phyloP scores from a whole-genome alignment of 2,113 vertebrate species.

The Festucalex cinctus region DNA sequence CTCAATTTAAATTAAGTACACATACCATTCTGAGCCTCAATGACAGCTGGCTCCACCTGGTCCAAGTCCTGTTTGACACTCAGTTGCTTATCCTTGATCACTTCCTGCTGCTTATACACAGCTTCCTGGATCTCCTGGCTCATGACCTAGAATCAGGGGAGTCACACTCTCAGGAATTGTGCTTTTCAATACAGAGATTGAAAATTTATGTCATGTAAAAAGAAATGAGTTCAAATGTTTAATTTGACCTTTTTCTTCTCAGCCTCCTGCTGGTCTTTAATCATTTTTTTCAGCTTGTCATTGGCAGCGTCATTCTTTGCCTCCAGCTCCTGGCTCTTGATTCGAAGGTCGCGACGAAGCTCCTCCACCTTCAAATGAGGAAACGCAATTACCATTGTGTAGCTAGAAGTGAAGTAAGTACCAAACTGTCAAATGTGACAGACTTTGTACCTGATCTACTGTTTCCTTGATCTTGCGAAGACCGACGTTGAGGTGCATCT shows the following conservation, averaged over 20 bases:
- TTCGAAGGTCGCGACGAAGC: conserved; percentile 88
- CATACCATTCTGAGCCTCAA: conserved; percentile 96
- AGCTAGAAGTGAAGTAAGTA: not conserved
- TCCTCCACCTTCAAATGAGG: conserved; percentile 84
- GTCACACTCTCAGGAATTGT: not conserved
- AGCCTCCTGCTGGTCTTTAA: conserved; percentile 97
- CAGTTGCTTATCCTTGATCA: conserved; percentile 96
- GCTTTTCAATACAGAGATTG: not conserved
- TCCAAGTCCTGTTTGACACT: conserved; percentile 92
- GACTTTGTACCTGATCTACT: conserved; percentile 85
- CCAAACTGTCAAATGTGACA: not conserved
- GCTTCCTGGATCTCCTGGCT: conserved; percentile 98
- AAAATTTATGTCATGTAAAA: not conserved
- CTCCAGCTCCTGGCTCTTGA: conserved; percentile 97
- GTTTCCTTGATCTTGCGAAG: conserved; percentile 98
- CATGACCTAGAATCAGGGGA: conserved; percentile 82
- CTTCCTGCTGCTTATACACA: conserved; percentile 94
- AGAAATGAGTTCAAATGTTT: not conserved
- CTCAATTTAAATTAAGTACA: not conserved
- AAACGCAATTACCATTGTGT: not conserved
- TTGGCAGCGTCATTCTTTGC: conserved; percentile 97
- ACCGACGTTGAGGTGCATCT: conserved; percentile 98
- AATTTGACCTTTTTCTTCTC: conserved; percentile 92
- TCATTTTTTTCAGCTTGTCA: conserved; percentile 99
- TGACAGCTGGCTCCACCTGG: conserved; percentile 96